Conservation (phyloP, 2,113 vertebrate species). For the Stegostoma tigrinum region DNA sequence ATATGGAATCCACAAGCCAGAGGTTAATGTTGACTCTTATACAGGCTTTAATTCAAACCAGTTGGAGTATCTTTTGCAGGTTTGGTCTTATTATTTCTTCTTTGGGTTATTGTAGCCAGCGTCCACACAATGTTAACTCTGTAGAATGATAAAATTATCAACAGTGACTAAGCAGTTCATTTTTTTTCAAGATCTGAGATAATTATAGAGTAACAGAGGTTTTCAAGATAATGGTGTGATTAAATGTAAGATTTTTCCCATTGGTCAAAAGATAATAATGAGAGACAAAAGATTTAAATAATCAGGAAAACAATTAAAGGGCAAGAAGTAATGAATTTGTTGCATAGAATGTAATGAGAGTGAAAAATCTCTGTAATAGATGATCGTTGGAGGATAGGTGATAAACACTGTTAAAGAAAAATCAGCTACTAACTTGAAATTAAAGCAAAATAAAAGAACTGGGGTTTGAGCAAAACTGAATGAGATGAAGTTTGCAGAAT, state of each 20-base stretch:
- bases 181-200: neutral
- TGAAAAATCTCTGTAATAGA: neutral
- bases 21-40: neutral
- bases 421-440: neutral
- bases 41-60: neutral
- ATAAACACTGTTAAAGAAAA: neutral
- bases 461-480: neutral
- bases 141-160: neutral
- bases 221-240: neutral
- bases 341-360: neutral
- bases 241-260: neutral
- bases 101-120: neutral
- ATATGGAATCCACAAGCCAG: neutral
- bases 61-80: neutral
- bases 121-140: neutral
- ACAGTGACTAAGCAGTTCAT: neutral
- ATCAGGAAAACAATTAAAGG: neutral
- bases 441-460: neutral
- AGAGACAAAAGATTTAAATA: neutral
- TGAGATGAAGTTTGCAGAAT: neutral
- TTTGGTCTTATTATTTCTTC: neutral
- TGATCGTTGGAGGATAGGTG: neutral
- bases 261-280: neutral
- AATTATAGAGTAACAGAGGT: neutral
- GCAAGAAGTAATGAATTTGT: neutral